These are phyloP conservation scores for Polietes domitor DNA, from an alignment of 2,888 invertebrate genomes.

Conservation along the genomic window DNA sequence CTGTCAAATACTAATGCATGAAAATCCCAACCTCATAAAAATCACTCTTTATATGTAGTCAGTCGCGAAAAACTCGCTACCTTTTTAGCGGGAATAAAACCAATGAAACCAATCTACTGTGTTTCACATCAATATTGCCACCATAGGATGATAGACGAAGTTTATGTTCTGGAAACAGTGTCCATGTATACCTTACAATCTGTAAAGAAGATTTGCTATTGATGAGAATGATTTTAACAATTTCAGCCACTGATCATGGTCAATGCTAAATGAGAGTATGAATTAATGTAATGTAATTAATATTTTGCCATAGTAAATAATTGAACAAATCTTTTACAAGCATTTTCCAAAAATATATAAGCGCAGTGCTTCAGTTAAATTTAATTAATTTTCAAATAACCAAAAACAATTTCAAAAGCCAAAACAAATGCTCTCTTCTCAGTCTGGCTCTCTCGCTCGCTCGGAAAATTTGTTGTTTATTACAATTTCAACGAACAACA, in stretches of 20 bases:
- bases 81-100: no score
- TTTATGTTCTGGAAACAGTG: constrained; percentile 21
- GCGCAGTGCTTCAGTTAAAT: constrained; percentile 3
- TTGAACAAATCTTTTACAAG: constrained; percentile 16
- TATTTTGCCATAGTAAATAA: constrained; percentile 5
- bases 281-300: constrained; percentile 17
- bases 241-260: constrained; percentile 43
- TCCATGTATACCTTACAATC: not conserved
- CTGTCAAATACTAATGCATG: no score
- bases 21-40: no score
- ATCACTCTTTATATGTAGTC: no score
- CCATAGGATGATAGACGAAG: no score
- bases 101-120: no score
- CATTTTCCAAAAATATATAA: not conserved
- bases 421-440: constrained; percentile 8
- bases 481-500: constrained; percentile 4
- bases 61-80: no score
- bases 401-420: not conserved
- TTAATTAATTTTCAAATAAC: not conserved
- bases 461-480: constrained; percentile 15
- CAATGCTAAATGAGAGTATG: constrained; percentile 29
- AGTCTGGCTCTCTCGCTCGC: no score
- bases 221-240: constrained; percentile 6
- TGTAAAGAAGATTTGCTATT: not conserved
- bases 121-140: no score